A percentile compares a stretch with the other conserved stretches of the same genome.
These are phyloP conservation scores for Tachycineta bicolor DNA, from an alignment of 2,113 vertebrate genomes.

Conservation along the genomic window DNA sequence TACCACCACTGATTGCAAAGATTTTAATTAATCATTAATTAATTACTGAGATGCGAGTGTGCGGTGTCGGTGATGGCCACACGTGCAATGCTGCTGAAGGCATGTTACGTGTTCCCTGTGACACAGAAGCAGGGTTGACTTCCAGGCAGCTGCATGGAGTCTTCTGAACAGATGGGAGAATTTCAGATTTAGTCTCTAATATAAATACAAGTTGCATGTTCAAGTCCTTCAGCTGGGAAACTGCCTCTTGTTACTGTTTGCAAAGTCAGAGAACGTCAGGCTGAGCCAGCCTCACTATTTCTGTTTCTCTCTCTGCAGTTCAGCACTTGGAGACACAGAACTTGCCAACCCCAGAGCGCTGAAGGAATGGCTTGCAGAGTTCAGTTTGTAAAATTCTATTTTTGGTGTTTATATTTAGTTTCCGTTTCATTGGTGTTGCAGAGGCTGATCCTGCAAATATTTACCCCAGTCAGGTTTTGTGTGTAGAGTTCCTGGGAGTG, in stretches of 20 bases:
- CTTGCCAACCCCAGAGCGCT: neutral
- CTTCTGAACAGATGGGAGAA: neutral
- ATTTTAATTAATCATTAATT: neutral
- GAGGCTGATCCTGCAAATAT: constrained; percentile 10
- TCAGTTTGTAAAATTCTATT: neutral
- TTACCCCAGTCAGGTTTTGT: neutral
- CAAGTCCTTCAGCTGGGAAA: neutral
- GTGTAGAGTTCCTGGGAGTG: neutral
- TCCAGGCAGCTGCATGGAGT: neutral
- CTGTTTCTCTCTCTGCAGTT: neutral
- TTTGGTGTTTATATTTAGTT: neutral
- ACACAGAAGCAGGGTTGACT: neutral
- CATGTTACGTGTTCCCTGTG: fast-evolving
- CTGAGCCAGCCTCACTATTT: neutral
- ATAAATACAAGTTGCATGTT: neutral
- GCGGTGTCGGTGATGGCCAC: fast-evolving
- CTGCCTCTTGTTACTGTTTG: neutral
- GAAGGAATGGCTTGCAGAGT: neutral
- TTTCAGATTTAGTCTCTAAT: neutral
- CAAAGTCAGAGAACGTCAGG: neutral
- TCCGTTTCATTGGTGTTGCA: neutral
- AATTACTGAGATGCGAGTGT: fast-evolving
- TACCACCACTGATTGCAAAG: neutral
- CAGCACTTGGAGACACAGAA: neutral
- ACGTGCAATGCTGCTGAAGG: neutral